Conservation (phyloP, 2,113 vertebrate species). For the Ciconia maguari region DNA sequence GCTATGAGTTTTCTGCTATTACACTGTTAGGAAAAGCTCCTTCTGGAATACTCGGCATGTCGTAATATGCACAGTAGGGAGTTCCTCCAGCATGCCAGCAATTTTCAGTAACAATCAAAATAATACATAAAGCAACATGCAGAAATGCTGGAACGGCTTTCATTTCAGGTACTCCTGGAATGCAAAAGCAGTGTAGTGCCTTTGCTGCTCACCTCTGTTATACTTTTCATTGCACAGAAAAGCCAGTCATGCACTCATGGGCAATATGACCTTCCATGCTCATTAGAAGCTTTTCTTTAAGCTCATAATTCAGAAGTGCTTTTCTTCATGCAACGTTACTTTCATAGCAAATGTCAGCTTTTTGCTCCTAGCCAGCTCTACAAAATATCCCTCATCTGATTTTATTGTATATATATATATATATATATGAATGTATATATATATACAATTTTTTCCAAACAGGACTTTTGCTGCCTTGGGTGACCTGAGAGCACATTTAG, state of each 20-base stretch:
- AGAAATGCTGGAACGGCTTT: not conserved
- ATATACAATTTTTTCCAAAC: not conserved
- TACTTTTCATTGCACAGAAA: not conserved
- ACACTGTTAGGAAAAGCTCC: not conserved
- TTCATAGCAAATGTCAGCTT: not conserved
- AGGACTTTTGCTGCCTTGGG: not conserved
- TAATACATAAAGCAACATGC: not conserved
- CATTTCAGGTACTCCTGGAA: not conserved
- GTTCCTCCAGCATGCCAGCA: not conserved
- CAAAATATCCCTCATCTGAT: not conserved
- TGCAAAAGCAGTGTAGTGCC: not conserved
- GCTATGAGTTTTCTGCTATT: not conserved
- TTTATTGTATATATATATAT: not conserved
- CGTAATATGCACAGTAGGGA: not conserved
- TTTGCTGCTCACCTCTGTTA: not conserved
- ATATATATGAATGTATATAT: not conserved
- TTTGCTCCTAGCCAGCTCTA: not conserved
- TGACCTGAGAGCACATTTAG: not conserved
- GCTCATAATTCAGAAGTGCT: not conserved
- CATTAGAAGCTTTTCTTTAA: not conserved
- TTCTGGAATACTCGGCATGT: not conserved
- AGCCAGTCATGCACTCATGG: not conserved
- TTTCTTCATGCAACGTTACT: not conserved
- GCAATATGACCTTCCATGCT: not conserved
- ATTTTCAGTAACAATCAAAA: not conserved